Base-by-base conservation (phyloP, 2,797 vertebrate genomes). In the Novumbra hubbsi region DNA sequence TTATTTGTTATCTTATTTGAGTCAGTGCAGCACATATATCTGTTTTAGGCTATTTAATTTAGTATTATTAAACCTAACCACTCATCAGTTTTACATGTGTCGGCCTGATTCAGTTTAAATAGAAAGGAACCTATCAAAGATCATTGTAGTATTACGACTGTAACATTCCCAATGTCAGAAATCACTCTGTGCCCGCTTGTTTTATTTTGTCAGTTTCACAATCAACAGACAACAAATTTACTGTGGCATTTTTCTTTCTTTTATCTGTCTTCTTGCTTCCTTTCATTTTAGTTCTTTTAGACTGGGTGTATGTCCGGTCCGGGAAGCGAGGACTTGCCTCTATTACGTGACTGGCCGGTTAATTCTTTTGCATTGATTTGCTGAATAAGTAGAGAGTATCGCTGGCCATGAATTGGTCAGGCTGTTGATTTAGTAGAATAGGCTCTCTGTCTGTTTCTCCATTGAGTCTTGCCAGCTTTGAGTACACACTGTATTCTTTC, bases 391-490 rank as follows among this genome's bases (percentile, higher is more conserved):
- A 78, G 83, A 86, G 55, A 87, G 84, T 84, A 90, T 91, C 87
- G 87, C 85, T 86, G 82, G 87, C 81, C 78, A 86, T 84, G 88
- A 86, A 85, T 81, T 83, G 85, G 81, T 81, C 78, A 76, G 83
- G 84, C 81, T 4, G 80, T 89, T 74, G 81, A 80, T 85, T 80
- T 78, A 82, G 68, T 81, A 92, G 86, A 94, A 94, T 87, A 90
- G 87, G 80, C 85, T 70, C 90, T 92, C 90, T 94, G 93, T 94
- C 90, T 83, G 85, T 80, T 77, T 81, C 79, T 85, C 86, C 77
- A 84, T 76, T 73, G 75, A 79, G 68, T 72, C 79, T 77, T 78
- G 85, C 83, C 85, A 79, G 83, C 71, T 41, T 80, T 84, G 86
- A 85, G 85, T 86, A 34, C 87, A 34, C 87, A 87, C 84, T 82